These are phyloP conservation scores for Campopleginae sp. DNA, from an alignment of 2,888 invertebrate species.

Conservation along the genomic window DNA sequence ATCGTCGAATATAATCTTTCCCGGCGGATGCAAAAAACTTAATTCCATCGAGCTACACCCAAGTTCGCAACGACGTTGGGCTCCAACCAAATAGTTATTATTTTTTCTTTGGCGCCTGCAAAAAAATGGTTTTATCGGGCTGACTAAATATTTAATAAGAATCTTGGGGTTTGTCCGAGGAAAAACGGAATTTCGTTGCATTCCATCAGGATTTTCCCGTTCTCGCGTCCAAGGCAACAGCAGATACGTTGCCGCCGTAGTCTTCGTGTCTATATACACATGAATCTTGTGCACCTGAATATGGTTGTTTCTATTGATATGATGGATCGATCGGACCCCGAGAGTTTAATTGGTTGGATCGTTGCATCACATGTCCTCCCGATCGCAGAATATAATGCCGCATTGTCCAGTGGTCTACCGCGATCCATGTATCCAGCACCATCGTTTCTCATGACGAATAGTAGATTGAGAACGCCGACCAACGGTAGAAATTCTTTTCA, in stretches of 20 bases:
- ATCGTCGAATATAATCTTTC: no score
- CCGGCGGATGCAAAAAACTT: no score
- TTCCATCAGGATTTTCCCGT: no score
- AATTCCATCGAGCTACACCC: no score
- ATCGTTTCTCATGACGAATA: neutral
- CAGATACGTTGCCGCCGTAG: neutral
- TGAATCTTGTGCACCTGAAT: constrained; percentile 17
- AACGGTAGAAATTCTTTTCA: neutral
- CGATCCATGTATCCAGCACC: neutral
- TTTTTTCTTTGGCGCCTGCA: no score
- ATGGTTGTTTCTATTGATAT: constrained; percentile 41
- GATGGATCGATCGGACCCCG: constrained; percentile 49
- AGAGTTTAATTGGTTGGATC: constrained; percentile 60
- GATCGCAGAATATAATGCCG: constrained; percentile 15
- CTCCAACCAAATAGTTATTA: no score
- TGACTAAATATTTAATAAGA: no score
- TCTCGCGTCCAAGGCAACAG: neutral
- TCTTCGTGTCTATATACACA: neutral
- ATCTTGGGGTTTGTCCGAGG: no score
- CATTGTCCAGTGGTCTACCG: neutral
- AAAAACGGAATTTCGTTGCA: no score
- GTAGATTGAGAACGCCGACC: neutral
- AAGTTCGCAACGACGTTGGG: no score
- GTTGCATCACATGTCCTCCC: constrained; percentile 33
- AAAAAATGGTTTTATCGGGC: no score